Percentiles rank a stretch among this genome's conserved stretches.
Conservation (phyloP, 2,888 invertebrate species). For the Scaptomyza cyrtandrae region DNA sequence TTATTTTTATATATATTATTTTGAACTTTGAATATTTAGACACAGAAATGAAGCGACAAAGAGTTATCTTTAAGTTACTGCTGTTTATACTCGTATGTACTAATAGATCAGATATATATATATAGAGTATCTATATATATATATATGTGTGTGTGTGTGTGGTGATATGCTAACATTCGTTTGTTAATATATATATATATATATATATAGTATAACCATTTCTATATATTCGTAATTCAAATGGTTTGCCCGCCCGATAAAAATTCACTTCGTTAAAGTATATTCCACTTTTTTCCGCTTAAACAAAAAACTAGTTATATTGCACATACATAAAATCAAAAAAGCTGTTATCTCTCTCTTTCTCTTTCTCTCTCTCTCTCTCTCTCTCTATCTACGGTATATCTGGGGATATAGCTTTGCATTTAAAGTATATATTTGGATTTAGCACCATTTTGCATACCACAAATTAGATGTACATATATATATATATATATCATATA, state of each 20-base stretch:
- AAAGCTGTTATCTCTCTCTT: slow-evolving; percentile 48
- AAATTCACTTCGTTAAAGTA: slow-evolving; percentile 1
- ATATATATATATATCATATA: slow-evolving; percentile 38
- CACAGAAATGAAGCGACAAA: slow-evolving; percentile 76
- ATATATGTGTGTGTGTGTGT: slow-evolving; percentile 39
- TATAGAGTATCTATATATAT: slow-evolving; percentile 18
- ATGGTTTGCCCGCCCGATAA: slow-evolving; percentile 34
- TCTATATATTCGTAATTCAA: slow-evolving; percentile 32
- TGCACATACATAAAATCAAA: slow-evolving; percentile 84
- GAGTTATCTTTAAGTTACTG: slow-evolving; percentile 56
- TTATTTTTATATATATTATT: slow-evolving; percentile 23
- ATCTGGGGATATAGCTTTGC: slow-evolving; percentile 31
- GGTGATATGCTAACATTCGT: slow-evolving; percentile 79
- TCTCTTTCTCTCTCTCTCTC: background rate
- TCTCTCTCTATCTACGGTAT: slow-evolving; percentile 24
- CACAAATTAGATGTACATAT: slow-evolving; percentile 63
- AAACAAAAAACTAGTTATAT: slow-evolving; percentile 84
- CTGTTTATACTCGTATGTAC: slow-evolving; percentile 41
- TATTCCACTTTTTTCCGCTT: slow-evolving; percentile 40
- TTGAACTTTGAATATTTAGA: slow-evolving; percentile 70
- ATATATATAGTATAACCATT: slow-evolving; percentile 33
- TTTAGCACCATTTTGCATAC: slow-evolving; percentile 84
- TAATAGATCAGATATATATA: slow-evolving; percentile 40
- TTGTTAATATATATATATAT: slow-evolving; percentile 47
- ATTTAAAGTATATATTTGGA: slow-evolving; percentile 83